A percentile compares a stretch with the other conserved stretches of the same genome.
phyloP scores from a whole-genome alignment of 2,797 vertebrate genomes.

The Podarcis lilfordi region DNA sequence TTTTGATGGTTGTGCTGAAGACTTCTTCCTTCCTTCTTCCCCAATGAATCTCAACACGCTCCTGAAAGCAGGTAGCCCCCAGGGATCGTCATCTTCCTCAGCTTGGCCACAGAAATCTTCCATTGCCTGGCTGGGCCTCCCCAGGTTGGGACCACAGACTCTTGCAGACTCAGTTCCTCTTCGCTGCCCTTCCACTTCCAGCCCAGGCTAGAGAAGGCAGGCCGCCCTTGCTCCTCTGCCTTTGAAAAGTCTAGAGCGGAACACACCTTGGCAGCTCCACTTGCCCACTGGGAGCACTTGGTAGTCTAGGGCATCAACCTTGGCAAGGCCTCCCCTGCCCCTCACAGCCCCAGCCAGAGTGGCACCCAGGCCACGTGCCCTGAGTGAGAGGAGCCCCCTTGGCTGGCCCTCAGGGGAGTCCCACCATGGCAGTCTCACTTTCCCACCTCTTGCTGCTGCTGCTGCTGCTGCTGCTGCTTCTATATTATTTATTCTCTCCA shows the following conservation, averaged over 20 bases:
- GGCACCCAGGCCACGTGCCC: neutral
- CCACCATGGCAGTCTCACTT: no score
- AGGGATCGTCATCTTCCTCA: neutral
- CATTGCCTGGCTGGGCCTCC: neutral
- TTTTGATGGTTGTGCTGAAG: neutral
- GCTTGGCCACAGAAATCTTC: neutral
- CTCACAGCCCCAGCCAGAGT: neutral
- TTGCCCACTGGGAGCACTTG: neutral
- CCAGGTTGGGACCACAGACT: neutral
- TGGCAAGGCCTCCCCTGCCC: neutral
- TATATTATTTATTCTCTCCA: neutral
- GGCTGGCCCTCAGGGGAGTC: no score
- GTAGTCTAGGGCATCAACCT: no score
- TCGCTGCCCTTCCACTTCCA: neutral
- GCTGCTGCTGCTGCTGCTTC: neutral
- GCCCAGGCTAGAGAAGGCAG: neutral
- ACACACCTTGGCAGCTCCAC: neutral
- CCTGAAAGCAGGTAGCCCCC: neutral
- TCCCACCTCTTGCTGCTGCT: neutral
- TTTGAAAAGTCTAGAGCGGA: neutral
- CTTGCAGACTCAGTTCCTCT: neutral
- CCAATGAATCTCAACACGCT: neutral
- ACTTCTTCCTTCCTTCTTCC: neutral
- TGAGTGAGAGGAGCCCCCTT: neutral
- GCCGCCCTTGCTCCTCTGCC: neutral